Evolutionary conservation across 2,888 invertebrate genomes (phyloP), one percentile per base, ranked within the genome.

Genomic region (Unio delphinus): DNA sequence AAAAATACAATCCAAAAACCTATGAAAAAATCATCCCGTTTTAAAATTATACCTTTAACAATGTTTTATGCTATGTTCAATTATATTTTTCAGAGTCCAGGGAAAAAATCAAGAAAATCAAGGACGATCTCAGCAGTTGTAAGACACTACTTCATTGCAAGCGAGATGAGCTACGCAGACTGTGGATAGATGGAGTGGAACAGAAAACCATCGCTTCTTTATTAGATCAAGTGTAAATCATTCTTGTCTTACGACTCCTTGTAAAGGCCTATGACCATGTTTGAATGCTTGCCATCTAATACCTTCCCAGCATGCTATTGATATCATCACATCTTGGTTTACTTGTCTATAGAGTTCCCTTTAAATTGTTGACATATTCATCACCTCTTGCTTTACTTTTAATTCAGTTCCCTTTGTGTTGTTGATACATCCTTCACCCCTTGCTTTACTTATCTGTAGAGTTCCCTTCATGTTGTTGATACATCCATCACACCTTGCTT

Each of bases 151-250:
- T 99, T 74, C 94, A 96, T 74, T 95, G 98, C 89, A 94, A 96
- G 68, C 92, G 97, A 57, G 98, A 98, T 86, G 99, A 99, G 89
- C 91, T 99, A 72, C 94, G 95, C 84, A 94, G 96, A 79, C 92
- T 99, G 69, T 99, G 98, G 97, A 92, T 95, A 8, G 98, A 98
- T 89, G 96, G 97, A 1, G 93, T 98, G n/a, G 97, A 99, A 86
- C 97, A 98, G 86, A 96, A 96, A 87, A 95, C 97, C 87, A 95
- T 96, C 70, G 90, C 97, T 60, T 93, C 95, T 80, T 93, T 98
- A 90, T 90, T 98, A 61, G 95, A 97, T 82, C 95, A 97, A 91
- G 96, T 98, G 95, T 95, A 90, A 91, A 93, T 90, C 73, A 55
- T 34, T 34, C 34, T 34, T 60, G 18, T 26, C 4, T 23, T 18